phyloP scores from a whole-genome alignment of 2,113 vertebrate species.

The Penelope pileata region DNA sequence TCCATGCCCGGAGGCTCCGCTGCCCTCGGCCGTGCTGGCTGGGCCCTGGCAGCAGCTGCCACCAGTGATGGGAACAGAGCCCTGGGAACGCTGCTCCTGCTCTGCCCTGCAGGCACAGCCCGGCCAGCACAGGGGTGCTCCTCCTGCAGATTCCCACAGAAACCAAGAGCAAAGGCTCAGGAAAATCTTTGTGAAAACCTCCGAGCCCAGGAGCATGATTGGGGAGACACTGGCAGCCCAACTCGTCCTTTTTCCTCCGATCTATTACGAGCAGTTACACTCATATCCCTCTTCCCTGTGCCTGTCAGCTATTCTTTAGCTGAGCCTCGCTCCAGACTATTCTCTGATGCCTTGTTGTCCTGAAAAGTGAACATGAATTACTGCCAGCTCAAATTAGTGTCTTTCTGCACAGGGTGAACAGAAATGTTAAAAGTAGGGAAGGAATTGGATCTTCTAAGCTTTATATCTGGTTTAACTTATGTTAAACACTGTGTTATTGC shows the following conservation, averaged over 20 bases:
- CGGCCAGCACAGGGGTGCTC: background rate
- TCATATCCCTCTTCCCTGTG: fast-evolving
- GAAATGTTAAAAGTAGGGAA: background rate
- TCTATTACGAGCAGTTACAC: background rate
- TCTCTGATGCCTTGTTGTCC: conserved; percentile 19
- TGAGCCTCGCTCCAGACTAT: background rate
- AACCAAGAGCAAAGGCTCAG: background rate
- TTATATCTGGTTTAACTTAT: background rate
- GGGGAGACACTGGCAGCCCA: background rate
- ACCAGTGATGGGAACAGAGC: background rate
- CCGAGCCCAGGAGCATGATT: background rate
- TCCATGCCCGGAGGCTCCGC: no score
- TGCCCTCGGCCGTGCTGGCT: no score
- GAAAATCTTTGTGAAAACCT: background rate
- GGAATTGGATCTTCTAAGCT: background rate
- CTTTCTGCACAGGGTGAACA: background rate
- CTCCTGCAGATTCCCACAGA: background rate
- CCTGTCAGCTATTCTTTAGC: background rate
- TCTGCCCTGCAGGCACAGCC: background rate
- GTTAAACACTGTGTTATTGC: fast-evolving
- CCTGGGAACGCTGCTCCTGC: background rate
- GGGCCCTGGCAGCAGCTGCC: no score
- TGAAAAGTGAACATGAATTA: conserved; percentile 52
- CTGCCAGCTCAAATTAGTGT: conserved; percentile 50
- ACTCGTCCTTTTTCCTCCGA: background rate